phyloP scores from a whole-genome alignment of 1,140 invertebrate genomes.

The Euwallacea fornicatus region DNA sequence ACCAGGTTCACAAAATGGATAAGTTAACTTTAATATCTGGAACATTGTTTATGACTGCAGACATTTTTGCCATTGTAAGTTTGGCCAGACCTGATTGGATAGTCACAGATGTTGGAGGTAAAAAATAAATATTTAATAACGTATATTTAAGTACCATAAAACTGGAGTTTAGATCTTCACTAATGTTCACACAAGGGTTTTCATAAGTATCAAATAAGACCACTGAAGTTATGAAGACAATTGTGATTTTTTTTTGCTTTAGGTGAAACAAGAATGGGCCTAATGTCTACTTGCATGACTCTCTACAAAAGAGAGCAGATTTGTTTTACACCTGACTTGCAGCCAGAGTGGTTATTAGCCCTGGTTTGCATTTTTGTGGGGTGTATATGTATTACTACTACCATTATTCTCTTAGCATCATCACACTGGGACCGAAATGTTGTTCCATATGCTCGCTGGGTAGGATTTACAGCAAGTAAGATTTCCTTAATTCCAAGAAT shows the following conservation, averaged over 20 bases:
- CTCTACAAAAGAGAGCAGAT: conserved; percentile 85
- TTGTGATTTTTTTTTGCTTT: conserved; percentile 36
- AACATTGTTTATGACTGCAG: conserved; percentile 86
- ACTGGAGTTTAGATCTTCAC: too few species aligned
- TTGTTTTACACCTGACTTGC: conserved; percentile 83
- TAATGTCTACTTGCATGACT: conserved; percentile 94
- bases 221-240: not conserved
- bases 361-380: conserved; percentile 90
- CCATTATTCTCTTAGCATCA: conserved; percentile 81
- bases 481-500: not conserved
- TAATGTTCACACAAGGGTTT: not conserved
- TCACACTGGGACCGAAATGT: conserved; percentile 91
- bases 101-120: conserved; percentile 90
- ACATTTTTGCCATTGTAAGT: conserved; percentile 91
- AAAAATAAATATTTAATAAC: conserved; percentile 25
- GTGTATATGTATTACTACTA: conserved; percentile 89
- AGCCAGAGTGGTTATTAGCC: conserved; percentile 89
- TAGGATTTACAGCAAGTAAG: conserved; percentile 93
- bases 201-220: not conserved
- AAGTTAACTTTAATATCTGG: conserved; percentile 90
- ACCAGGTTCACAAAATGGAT: conserved; percentile 68
- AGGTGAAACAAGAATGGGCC: conserved; percentile 85
- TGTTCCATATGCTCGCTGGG: conserved; percentile 90
- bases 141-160: too few species aligned
- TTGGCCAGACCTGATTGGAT: conserved; percentile 96